A percentile compares a stretch with the other conserved stretches of the same genome.
phyloP scores from a whole-genome alignment of 1,140 invertebrate species.

The Pectinophora gossypiella region DNA sequence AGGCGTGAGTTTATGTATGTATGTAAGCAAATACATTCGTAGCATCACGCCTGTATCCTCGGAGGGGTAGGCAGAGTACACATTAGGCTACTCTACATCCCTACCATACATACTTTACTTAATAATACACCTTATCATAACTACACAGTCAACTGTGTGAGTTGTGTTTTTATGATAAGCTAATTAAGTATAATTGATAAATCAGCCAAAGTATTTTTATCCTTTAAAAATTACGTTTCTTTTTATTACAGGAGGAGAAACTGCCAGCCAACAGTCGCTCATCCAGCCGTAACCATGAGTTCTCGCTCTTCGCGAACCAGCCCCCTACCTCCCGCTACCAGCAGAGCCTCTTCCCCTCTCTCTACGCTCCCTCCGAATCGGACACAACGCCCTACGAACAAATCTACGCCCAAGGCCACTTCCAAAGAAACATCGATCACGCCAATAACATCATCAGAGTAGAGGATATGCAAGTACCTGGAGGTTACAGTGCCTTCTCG shows the following conservation, averaged over 20 bases:
- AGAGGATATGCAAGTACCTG: background rate
- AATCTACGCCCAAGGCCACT: constrained; percentile 5
- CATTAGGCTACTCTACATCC: too few species aligned
- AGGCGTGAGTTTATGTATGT: too few species aligned
- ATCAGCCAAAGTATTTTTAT: background rate
- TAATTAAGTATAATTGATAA: too few species aligned
- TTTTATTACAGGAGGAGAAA: constrained; percentile 27
- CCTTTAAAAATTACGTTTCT: background rate
- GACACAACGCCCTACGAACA: constrained; percentile 2
- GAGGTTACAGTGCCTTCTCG: background rate
- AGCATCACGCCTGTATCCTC: too few species aligned
- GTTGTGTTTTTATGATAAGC: too few species aligned
- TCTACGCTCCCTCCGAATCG: constrained; percentile 15
- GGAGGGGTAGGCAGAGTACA: too few species aligned
- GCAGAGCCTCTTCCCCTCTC: constrained; percentile 20
- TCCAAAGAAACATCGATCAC: background rate
- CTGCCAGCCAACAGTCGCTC: constrained; percentile 19
- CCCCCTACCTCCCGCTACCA: constrained; percentile 26
- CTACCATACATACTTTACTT: too few species aligned
- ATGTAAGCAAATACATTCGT: too few species aligned
- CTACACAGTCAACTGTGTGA: too few species aligned
- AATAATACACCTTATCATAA: too few species aligned
- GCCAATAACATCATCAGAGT: background rate
- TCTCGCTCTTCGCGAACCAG: constrained; percentile 19
- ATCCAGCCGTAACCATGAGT: constrained; percentile 25